A percentile compares a stretch with the other conserved stretches of the same genome.
These are phyloP conservation scores for Horisme vitalbata DNA, from an alignment of 2,888 invertebrate genomes.

Conservation along the genomic window DNA sequence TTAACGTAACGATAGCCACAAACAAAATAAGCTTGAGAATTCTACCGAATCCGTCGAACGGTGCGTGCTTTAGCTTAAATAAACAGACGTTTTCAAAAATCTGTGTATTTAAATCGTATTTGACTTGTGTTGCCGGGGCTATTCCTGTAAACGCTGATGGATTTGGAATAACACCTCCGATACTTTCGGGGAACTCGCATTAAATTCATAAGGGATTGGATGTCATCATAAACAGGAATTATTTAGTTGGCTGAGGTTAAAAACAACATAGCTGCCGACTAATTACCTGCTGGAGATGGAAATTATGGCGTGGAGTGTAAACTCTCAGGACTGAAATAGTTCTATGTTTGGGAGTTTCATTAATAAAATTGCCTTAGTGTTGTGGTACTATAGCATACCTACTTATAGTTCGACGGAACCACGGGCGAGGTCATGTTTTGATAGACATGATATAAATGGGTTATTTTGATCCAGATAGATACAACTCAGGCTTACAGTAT, in stretches of 20 bases:
- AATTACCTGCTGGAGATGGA: slow-evolving; percentile 56
- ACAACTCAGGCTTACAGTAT: no score
- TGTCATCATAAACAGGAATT: slow-evolving; percentile 83
- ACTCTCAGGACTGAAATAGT: slow-evolving; percentile 42
- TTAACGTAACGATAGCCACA: slow-evolving; percentile 38
- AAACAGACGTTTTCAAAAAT: slow-evolving; percentile 81
- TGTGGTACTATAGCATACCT: no score
- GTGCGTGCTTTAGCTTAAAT: slow-evolving; percentile 75
- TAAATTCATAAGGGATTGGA: slow-evolving; percentile 80
- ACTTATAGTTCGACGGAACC: no score
- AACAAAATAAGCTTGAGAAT: slow-evolving; percentile 33
- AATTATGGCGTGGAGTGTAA: slow-evolving; percentile 52
- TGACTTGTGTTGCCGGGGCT: slow-evolving; percentile 78
- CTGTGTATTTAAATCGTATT: slow-evolving; percentile 81
- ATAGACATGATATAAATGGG: no score
- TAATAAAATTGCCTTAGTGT: no score
- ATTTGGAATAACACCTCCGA: slow-evolving; percentile 74
- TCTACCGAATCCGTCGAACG: slow-evolving; percentile 23
- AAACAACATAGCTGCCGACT: slow-evolving; percentile 62
- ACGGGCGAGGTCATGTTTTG: no score
- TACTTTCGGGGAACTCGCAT: slow-evolving; percentile 70
- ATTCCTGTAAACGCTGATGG: slow-evolving; percentile 75
- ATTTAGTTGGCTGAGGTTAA: slow-evolving; percentile 80
- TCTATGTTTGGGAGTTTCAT: slow-evolving; percentile 25
- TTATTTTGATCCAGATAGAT: no score